phyloP scores from a whole-genome alignment of 2,797 vertebrate species.

The Australoheros facetus region DNA sequence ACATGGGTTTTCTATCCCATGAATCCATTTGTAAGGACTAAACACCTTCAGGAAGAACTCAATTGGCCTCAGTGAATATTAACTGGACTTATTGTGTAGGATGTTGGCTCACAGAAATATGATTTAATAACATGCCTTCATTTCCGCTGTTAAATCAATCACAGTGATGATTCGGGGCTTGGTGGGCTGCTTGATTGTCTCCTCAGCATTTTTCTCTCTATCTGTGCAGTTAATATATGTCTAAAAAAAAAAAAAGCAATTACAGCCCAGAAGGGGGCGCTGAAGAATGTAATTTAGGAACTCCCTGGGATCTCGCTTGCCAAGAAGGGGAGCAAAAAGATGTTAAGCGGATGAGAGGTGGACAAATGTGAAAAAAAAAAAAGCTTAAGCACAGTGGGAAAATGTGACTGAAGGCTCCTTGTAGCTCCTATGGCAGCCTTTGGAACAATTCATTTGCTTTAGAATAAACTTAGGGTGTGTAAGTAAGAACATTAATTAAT shows the following conservation, averaged over 20 bases:
- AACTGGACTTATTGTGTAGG: slow-evolving; percentile 51
- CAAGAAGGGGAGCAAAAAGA: background rate
- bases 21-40: slow-evolving; percentile 46
- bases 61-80: slow-evolving; percentile 45
- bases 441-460: background rate
- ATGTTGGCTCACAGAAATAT: slow-evolving; percentile 41
- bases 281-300: slow-evolving; percentile 62
- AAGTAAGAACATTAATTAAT: background rate
- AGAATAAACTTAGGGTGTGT: background rate
- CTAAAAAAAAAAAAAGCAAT: background rate
- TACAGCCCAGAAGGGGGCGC: slow-evolving; percentile 74
- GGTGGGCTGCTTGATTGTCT: background rate
- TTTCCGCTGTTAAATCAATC: slow-evolving; percentile 53
- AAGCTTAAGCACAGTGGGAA: background rate
- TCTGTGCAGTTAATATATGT: background rate
- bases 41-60: slow-evolving; percentile 40
- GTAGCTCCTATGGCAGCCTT: background rate
- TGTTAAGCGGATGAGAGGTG: background rate
- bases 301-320: background rate
- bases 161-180: slow-evolving; percentile 28
- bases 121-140: slow-evolving; percentile 54
- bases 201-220: background rate
- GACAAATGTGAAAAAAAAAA: background rate
- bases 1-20: slow-evolving; percentile 39
- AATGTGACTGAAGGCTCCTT: background rate